A percentile compares a stretch with the other conserved stretches of the same genome.
phyloP scores from a whole-genome alignment of 2,888 invertebrate species.

The Polymixis flavicincta region DNA sequence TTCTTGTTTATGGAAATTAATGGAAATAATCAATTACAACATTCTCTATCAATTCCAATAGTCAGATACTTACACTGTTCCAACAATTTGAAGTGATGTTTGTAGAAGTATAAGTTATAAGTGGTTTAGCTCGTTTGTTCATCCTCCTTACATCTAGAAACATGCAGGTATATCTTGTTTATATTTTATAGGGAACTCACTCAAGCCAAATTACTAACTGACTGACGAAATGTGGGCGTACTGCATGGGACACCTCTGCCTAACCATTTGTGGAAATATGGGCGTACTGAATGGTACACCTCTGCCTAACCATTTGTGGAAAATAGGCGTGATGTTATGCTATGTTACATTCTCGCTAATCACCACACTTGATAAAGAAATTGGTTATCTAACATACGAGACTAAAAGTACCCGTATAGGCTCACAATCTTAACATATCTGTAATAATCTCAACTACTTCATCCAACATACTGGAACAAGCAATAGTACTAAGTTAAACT shows the following conservation, averaged over 20 bases:
- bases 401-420: neutral
- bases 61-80: neutral
- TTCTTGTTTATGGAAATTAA: conserved; percentile 22
- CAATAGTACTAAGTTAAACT: conserved; percentile 54
- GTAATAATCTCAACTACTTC: conserved; percentile 14
- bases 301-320: neutral
- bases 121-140: neutral
- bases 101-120: neutral
- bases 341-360: neutral
- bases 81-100: neutral
- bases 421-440: conserved; percentile 13
- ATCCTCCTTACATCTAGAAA: neutral
- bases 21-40: conserved; percentile 5
- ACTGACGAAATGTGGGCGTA: neutral
- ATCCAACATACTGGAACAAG: conserved; percentile 41
- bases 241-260: neutral
- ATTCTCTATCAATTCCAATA: neutral
- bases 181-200: neutral
- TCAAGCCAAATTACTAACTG: no score
- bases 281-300: no score
- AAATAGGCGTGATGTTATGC: neutral
- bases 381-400: no score
- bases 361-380: neutral
- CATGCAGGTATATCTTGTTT: neutral
- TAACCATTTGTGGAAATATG: neutral